Evolutionary conservation across 2,888 invertebrate genomes (phyloP), one percentile per base, ranked within the genome.

Genomic region (Sipunculus nudus): DNA sequence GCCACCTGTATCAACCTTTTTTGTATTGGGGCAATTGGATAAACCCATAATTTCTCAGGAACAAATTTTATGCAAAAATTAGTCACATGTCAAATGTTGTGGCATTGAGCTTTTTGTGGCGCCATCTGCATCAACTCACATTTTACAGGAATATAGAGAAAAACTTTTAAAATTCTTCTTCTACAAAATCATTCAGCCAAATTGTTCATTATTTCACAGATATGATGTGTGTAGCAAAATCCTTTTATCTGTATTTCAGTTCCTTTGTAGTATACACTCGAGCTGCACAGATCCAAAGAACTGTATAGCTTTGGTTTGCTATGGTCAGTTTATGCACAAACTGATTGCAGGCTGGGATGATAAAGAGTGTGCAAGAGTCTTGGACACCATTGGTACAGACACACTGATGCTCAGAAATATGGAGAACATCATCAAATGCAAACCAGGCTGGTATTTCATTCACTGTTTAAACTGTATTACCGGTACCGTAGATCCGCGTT

Each of bases 321-420:
- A 77, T 72, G 83, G 83, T 6, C 77, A 73, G 54, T 81, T 82
- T 50, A 70, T 83, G 3, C 82, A 82, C 61, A 79, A 81, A 16
- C 73, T 83, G 23, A 79, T 82, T 47, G 79, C 82, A 58, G 83
- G 83, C 2, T 83, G 83, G 83, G 82, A 83, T 68, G 83, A 83
- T 57, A 75, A 76, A 52, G 83, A 83, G 63, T 83, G 83, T 67
- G 70, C 73, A 25, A 70, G 75, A 53, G 75, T 78, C 0, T 80
- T 75, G 64, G 77, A 80, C 29, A 68, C 74, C 4, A 68, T 83
- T 21, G 74, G 75, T 45, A 46, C 64, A 21, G 56, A 75, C 59
- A 75, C 77, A 19, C 69, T 63, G 40, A 75, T 82, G 40, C 56
- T 74, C 38, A 80, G 76, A 67, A 71, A 74, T 58, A 67, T 83